phyloP scores from a whole-genome alignment of 1,140 invertebrate genomes.

The Calephelis virginiensis region DNA sequence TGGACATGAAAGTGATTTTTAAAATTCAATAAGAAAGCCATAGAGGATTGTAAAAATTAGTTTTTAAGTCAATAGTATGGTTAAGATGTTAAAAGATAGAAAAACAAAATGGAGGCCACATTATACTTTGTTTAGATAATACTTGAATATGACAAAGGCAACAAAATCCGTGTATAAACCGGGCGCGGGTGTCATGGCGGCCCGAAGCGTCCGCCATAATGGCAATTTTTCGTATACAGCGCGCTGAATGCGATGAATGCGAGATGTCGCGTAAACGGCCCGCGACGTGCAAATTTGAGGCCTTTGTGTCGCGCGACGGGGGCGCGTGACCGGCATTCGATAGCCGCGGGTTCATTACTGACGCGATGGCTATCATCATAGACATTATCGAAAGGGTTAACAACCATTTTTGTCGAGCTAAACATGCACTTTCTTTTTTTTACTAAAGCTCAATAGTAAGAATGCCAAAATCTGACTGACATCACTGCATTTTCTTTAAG shows the following conservation, averaged over 20 bases:
- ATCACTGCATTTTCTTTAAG: no score
- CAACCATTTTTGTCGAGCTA: no score
- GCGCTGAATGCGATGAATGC: constrained; percentile 62
- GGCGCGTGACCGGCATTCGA: constrained; percentile 61
- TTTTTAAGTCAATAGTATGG: no score
- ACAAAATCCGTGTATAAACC: constrained; percentile 8
- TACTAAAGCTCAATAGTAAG: no score
- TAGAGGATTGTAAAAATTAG: no score
- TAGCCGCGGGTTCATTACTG: constrained; percentile 33
- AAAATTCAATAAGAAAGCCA: no score
- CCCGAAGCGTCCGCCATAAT: constrained; percentile 53
- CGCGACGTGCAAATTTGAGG: constrained; percentile 72
- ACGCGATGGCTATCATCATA: constrained; percentile 23
- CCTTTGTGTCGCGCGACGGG: constrained; percentile 57
- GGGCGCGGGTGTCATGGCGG: constrained; percentile 47
- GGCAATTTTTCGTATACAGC: constrained; percentile 71
- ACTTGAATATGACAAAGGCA: constrained; percentile 15
- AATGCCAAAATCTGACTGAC: no score
- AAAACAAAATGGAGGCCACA: no score
- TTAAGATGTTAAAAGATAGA: no score
- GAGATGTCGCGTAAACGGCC: constrained; percentile 63
- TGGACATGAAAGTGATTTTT: no score
- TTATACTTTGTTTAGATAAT: neutral
- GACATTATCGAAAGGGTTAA: constrained; percentile 12
- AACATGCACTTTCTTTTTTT: no score